Evolutionary conservation across 1,140 invertebrate genomes (phyloP), one percentile per base, ranked within the genome.

Genomic region (Bombus ignitus): DNA sequence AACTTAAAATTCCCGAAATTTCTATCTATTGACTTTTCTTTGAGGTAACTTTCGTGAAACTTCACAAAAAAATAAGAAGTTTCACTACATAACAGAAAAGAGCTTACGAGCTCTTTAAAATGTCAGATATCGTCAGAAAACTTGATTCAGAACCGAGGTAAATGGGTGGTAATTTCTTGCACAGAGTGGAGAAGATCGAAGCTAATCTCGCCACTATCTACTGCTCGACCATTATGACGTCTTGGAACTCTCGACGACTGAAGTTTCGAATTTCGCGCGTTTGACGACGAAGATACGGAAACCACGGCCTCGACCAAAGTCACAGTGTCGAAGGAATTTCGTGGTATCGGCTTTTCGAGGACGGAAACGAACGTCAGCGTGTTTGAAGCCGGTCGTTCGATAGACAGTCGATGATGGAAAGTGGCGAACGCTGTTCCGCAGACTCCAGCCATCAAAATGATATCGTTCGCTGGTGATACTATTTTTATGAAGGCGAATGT

Each of bases 191-290:
- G 71, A 44, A 73, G 18, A 47, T 73, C 42, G 71, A 73, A 44
- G 42, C 13, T 73, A 73, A 73, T 73, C 42, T 44, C 13, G 71
- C n/a, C 1, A 3, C 42, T 10, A 42, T n/a, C 32, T 1, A 13
- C 13, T 12, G 8, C 10, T 62, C 32, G 35, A 9, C 68, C 39
- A 42, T 15, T 42, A 42, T 22, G 8, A 25, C 22, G 73, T n/a
- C 32, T 57, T 8, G 59, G 12, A 44, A 42, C 57, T 65, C 2
- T 10, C 59, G 1, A 25, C 37, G 32, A 74, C 47, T n/a, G 18
- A 39, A 77, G 75, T 77, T 77, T 77, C 53, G 75, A 77, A 79
- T 65, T 68, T 79, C 32, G n/a, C 62, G 77, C 39, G 28, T 47
- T 35, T 62, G 9, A n/a, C 15, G 39, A 18, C 22, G 39, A 77